Evolutionary conservation across 2,797 vertebrate genomes (phyloP), one percentile per base, ranked within the genome.

Genomic region (Takifugu rubripes): DNA sequence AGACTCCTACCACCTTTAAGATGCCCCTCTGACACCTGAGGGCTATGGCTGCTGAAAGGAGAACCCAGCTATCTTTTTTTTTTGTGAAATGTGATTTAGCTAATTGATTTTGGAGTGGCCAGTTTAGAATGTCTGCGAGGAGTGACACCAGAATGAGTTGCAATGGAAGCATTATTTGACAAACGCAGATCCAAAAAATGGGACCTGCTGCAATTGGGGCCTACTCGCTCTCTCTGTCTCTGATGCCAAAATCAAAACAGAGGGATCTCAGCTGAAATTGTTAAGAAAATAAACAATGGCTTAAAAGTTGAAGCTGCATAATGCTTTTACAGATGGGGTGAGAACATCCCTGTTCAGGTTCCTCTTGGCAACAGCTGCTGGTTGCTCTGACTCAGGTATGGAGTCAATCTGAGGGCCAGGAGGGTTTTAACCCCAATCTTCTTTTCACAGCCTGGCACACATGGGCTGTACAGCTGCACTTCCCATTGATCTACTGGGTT

Each of bases 361-460:
- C 76, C 57, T 75, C 66, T 77, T 11, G 21, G 74, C 63, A 76
- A 74, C 87, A 88, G 85, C 82, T 87, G 84, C 52, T 58, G 61
- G 59, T 56, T 65, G n/a, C 44, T 21, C 11, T 67, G 73, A 77
- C 82, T 75, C 84, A 85, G 90, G 85, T 89, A 89, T 89, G 87
- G 89, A 89, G 90, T 83, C 90, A 91, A 88, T 91, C 88, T 83
- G 74, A 83, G 67, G 89, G 87, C 90, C 89, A 91, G 83, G 60
- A 84, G 70, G 84, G 87, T 81, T 90, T 91, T 91, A 90, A 92
- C 90, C 91, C 89, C 89, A 92, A 91, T 93, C 90, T 92, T 91
- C 87, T 89, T 82, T 81, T 66, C 83, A 68, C 79, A 85, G 85
- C 83, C 87, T 86, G 82, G 84, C 87, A 89, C 86, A 86, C 86